These are phyloP conservation scores for Micromys minutus DNA, from an alignment of 2,113 vertebrate species.

Conservation along the genomic window DNA sequence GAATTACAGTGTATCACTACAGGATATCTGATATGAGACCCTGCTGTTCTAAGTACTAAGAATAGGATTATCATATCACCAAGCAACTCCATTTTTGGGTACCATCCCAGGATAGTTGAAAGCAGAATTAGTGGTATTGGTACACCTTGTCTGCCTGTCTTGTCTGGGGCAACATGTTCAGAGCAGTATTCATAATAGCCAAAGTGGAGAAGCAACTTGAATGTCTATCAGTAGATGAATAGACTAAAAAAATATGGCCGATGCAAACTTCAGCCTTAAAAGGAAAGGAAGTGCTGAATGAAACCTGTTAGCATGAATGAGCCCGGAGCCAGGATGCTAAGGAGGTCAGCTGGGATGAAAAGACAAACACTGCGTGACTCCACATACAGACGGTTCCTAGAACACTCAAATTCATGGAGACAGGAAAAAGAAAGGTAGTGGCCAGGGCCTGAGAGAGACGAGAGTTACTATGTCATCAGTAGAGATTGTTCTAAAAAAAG, in stretches of 20 bases:
- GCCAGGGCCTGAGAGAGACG: not conserved
- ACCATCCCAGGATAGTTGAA: not conserved
- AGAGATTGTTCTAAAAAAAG: not conserved
- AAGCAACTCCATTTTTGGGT: not conserved
- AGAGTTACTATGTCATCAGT: not conserved
- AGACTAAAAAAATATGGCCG: not conserved
- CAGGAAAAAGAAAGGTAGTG: not conserved
- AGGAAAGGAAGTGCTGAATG: not conserved
- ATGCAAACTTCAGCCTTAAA: not conserved
- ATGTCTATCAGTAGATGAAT: not conserved
- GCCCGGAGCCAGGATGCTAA: not conserved
- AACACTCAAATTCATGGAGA: not conserved
- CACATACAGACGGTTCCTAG: not conserved
- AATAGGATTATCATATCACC: not conserved
- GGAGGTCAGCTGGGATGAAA: conserved; percentile 6
- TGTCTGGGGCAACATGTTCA: not conserved
- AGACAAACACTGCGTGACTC: not conserved
- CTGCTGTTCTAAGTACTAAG: not conserved
- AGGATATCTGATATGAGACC: not conserved
- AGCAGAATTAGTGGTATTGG: not conserved
- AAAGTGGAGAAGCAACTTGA: not conserved
- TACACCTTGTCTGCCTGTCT: not conserved
- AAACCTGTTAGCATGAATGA: not conserved
- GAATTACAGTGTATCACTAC: not conserved
- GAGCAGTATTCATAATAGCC: not conserved